Evolutionary conservation across 2,797 vertebrate genomes (phyloP).

Genomic region (Neopelma chrysocephalum): DNA sequence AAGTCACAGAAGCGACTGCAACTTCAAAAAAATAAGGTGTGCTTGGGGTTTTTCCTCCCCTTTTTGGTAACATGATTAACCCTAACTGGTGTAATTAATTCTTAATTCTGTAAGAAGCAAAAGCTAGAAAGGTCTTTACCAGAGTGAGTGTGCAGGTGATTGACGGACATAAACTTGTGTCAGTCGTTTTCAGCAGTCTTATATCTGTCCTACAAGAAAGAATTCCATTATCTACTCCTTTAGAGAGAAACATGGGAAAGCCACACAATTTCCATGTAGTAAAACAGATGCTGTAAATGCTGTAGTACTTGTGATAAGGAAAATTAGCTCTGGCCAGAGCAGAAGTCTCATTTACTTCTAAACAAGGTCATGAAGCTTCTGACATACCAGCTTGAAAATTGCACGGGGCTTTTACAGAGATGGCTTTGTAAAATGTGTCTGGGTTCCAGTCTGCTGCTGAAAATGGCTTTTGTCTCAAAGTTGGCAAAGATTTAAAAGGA

Average conservation of each 20-base stretch:
- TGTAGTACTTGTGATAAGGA: neutral
- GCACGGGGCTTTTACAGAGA: neutral
- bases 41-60: neutral
- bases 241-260: neutral
- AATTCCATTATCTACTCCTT: neutral
- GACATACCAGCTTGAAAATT: neutral
- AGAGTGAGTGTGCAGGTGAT: neutral
- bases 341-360: neutral
- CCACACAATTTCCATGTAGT: neutral
- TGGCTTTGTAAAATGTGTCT: neutral
- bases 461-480: constrained; percentile 37
- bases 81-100: neutral
- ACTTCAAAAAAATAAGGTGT: constrained; percentile 91
- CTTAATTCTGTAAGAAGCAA: neutral
- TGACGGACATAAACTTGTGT: neutral
- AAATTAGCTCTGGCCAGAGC: neutral
- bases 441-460: neutral
- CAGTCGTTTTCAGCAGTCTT: neutral
- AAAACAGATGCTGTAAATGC: neutral
- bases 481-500: neutral
- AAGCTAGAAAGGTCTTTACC: neutral
- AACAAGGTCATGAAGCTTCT: neutral
- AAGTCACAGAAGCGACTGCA: constrained; percentile 89
- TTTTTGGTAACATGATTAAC: neutral
- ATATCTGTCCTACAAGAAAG: neutral